A percentile compares a stretch with the other conserved stretches of the same genome.
Evolutionary conservation across 2,888 invertebrate species (phyloP).

Genomic region (Lasioglossum lativentre): DNA sequence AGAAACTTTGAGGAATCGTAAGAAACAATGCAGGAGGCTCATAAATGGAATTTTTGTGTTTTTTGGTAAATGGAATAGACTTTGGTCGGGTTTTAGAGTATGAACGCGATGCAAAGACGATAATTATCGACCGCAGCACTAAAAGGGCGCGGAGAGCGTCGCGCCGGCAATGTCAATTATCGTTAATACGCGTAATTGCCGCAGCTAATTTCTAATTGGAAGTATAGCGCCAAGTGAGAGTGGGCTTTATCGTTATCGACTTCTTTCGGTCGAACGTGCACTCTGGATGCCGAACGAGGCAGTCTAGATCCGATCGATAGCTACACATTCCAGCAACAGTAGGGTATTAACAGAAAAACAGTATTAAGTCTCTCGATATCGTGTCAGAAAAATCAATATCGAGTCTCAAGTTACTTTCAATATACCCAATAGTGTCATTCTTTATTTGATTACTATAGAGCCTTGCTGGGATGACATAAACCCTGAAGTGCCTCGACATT

Average conservation of each 20-base stretch:
- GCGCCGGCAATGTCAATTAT: conserved; percentile 77
- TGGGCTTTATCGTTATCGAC: conserved; percentile 61
- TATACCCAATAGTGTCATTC: not conserved
- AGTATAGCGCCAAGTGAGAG: conserved; percentile 60
- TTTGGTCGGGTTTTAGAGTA: not conserved
- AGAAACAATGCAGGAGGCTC: too few relatives aligned
- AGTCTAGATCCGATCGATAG: not conserved
- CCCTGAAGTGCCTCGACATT: not conserved
- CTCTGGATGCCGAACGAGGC: not conserved
- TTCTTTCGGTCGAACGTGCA: conserved; percentile 40
- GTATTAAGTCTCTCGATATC: not conserved
- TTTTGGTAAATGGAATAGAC: not conserved
- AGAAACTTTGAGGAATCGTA: too few relatives aligned
- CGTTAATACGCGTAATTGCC: conserved; percentile 77
- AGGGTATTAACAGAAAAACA: not conserved
- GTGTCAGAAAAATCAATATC: not conserved
- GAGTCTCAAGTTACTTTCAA: not conserved
- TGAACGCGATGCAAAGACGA: conserved; percentile 17
- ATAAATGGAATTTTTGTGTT: not conserved
- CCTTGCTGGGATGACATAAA: not conserved
- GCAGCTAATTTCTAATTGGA: conserved; percentile 77
- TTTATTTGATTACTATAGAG: not conserved
- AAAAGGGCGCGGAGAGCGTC: conserved; percentile 63
- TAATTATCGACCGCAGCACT: conserved; percentile 44
- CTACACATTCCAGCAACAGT: not conserved